A percentile compares a stretch with the other conserved stretches of the same genome.
Evolutionary conservation across 2,888 invertebrate genomes (phyloP).

Genomic region (Argyra leucocephala): DNA sequence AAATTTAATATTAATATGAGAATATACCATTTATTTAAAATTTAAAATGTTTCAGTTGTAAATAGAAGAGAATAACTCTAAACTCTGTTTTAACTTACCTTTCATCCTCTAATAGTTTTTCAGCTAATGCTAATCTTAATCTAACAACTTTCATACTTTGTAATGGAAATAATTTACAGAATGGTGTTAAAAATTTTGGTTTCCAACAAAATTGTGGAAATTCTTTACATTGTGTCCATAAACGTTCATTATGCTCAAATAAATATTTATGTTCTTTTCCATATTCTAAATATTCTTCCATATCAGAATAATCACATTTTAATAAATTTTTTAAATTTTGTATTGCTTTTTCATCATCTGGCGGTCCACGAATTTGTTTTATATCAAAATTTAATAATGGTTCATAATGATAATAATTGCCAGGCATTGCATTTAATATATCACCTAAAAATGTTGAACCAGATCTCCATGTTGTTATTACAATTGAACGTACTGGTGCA

Average conservation of each 20-base stretch:
- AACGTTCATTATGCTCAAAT: constrained; percentile 72
- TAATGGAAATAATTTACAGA: constrained; percentile 77
- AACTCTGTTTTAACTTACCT: too few relatives aligned
- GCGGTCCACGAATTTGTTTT: constrained; percentile 67
- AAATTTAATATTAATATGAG: too few relatives aligned
- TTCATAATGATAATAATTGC: constrained; percentile 84
- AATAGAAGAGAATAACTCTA: too few relatives aligned
- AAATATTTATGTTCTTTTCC: constrained; percentile 68
- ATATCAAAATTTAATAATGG: constrained; percentile 75
- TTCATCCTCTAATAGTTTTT: constrained; percentile 60
- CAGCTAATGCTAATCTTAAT: constrained; percentile 61
- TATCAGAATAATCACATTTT: constrained; percentile 63
- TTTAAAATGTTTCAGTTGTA: too few relatives aligned
- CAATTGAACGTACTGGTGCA: constrained; percentile 62
- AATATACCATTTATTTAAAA: too few relatives aligned
- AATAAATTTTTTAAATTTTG: constrained; percentile 61
- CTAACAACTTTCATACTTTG: constrained; percentile 83
- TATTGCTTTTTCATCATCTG: constrained; percentile 58
- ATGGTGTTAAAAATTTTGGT: constrained; percentile 61
- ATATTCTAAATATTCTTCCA: constrained; percentile 68
- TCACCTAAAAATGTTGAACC: constrained; percentile 86
- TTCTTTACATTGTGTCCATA: constrained; percentile 70
- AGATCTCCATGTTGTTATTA: constrained; percentile 83
- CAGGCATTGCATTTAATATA: constrained; percentile 71
- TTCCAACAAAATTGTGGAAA: constrained; percentile 60